A percentile compares a stretch with the other conserved stretches of the same genome.
phyloP scores from a whole-genome alignment of 2,113 vertebrate genomes.

The Anthoscopus minutus region DNA sequence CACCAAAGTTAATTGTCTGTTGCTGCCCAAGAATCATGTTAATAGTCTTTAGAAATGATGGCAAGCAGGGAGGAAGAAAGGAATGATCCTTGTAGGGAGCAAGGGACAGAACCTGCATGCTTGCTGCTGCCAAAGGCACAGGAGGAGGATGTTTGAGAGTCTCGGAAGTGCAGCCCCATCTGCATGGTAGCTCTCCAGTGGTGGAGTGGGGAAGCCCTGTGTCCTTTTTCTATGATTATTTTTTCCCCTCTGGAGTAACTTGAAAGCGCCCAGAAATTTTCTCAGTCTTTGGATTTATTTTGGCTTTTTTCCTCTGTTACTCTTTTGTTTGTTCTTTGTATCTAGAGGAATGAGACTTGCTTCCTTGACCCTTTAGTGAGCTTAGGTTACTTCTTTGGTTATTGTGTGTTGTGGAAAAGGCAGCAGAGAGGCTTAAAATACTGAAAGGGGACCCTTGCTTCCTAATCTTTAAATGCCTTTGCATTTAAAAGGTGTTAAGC shows the following conservation, averaged over 20 bases:
- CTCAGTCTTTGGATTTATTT: neutral
- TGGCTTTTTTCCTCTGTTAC: neutral
- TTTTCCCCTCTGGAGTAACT: neutral
- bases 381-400: neutral
- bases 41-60: neutral
- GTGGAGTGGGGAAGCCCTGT: neutral
- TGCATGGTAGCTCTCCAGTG: neutral
- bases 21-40: neutral
- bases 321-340: neutral
- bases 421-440: neutral
- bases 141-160: neutral
- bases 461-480: neutral
- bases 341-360: neutral
- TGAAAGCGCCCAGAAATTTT: neutral
- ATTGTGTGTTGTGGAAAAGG: neutral
- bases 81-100: neutral
- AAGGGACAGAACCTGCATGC: neutral
- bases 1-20: neutral
- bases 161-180: neutral
- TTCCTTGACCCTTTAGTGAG: neutral
- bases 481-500: neutral
- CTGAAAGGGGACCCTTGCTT: neutral
- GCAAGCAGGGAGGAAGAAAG: neutral
- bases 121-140: neutral
- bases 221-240: neutral